Base-by-base conservation (phyloP, 2,113 vertebrate species). In the Oenanthe melanoleuca region DNA sequence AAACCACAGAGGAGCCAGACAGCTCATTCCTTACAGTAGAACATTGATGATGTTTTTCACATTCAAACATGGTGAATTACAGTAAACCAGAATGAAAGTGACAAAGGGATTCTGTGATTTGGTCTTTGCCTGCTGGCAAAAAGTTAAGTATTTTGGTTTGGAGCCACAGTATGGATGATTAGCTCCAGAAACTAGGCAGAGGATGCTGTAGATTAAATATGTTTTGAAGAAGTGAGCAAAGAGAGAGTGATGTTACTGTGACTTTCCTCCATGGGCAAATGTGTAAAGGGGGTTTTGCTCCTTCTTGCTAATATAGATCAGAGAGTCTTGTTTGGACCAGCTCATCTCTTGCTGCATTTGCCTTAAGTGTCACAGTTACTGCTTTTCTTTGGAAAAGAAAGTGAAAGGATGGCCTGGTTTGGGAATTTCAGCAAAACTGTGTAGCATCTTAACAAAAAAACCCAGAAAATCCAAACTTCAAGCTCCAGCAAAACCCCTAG, bases 1-100 rank as follows among this genome's bases (percentile, higher is more conserved):
- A 89, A 89, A 95, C 87, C 89, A 44, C 79, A 88, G 56, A 92
- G 87, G 29, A 95, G 56, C 44, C 81, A 95, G 75, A 73, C 92
- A 67, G 44, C 60, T 91, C 23, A 7, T 93, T 88, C 71, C 40
- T 89, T 52, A n/a, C 17, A 45, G 28, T 78, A 50, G 67, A 91
- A 61, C 28, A 29, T 60, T 70, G 67, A n/a, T 61, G 29, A 56
- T 56, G 38, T 56, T 88, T 94, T 95, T 80, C 40, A 42, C 24
- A 26, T 93, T 52, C 24, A 64, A 66, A 52, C 25, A 25, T 22
- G 34, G 33, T 50, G 59, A 88, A 57, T 89, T 92, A 31, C 64
- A 67, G 88, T 80, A 90, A 92, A 52, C 52, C 53, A 85, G 83
- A 70, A 71, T 20, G 56, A 61, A 81, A 80, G 53, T 57, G 80